Evolutionary conservation across 1,140 invertebrate genomes (phyloP), one percentile per base, ranked within the genome.

Genomic region (Meteorus sp.): DNA sequence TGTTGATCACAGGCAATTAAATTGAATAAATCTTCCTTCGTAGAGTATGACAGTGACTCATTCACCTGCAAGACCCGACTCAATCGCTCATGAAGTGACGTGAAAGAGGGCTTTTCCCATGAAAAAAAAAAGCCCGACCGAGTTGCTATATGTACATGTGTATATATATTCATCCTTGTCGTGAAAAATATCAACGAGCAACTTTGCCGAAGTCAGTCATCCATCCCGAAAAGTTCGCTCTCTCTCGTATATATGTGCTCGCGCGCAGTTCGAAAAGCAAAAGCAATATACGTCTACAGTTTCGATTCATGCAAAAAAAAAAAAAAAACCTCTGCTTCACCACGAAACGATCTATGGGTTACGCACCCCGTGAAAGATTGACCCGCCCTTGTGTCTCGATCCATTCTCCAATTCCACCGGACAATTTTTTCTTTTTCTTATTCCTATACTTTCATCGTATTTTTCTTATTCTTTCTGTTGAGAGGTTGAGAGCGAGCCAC

Each of bases 31-130:
- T 50, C 20, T 37, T 20, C 17, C 37, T 3, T 25, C 2, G 20
- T 2, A 25, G 33, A 15, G 2, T 7, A 33, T 7, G 27, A 19
- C n/a, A 23, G 41, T 6, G 25, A 17, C 19, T 17, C 56, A 58
- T 43, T 58, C 47, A 58, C 56, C 45, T 58, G 56, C n/a, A 37
- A 37, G 39, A 17, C 41, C 45, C 8, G 1, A 20, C 31, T 50
- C 56, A 31, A 58, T 58, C 56, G 31, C 45, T 58, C 56, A 58
- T 35, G 3, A 33, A 23, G 27, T 58, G 56, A 58, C 56, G 13
- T 51, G 56, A 58, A 58, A 58, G 45, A 58, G 22, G 13, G 20
- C 31, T 43, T 58, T 35, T 31, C 45, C 45, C 45, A 31, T 25
- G 33, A n/a, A 23, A 35, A 19, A 19, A 20, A 22, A 5, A 19